These are phyloP conservation scores for Salmo trutta DNA, from an alignment of 2,797 vertebrate genomes.

Conservation along the genomic window DNA sequence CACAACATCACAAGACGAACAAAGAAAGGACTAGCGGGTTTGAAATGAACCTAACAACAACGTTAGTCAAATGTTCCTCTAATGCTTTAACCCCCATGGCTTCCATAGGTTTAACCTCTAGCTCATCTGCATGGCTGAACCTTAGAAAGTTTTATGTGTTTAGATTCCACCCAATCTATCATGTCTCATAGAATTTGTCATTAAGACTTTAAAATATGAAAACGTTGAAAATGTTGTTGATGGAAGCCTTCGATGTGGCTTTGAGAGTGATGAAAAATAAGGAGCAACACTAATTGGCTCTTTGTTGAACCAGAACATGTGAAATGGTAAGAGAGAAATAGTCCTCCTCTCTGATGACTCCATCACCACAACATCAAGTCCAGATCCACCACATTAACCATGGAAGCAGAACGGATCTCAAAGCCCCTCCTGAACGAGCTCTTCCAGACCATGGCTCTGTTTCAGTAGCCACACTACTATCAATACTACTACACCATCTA, in stretches of 20 bases:
- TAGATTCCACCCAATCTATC: neutral
- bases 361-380: neutral
- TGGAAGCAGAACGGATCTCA: neutral
- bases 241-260: neutral
- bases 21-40: conserved; percentile 20
- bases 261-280: neutral
- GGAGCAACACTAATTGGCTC: neutral
- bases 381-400: neutral
- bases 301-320: neutral
- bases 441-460: neutral
- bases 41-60: neutral
- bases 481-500: no score
- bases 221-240: neutral
- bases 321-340: neutral
- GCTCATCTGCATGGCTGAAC: neutral
- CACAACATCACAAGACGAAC: conserved; percentile 44
- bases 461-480: neutral
- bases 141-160: neutral
- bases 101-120: conserved; percentile 35
- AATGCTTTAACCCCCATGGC: conserved; percentile 9
- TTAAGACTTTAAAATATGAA: neutral
- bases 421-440: neutral
- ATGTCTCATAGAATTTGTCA: neutral
- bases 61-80: neutral
- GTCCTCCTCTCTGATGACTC: neutral